Base-by-base conservation (phyloP, 2,888 invertebrate species). In the Diploptera punctata region DNA sequence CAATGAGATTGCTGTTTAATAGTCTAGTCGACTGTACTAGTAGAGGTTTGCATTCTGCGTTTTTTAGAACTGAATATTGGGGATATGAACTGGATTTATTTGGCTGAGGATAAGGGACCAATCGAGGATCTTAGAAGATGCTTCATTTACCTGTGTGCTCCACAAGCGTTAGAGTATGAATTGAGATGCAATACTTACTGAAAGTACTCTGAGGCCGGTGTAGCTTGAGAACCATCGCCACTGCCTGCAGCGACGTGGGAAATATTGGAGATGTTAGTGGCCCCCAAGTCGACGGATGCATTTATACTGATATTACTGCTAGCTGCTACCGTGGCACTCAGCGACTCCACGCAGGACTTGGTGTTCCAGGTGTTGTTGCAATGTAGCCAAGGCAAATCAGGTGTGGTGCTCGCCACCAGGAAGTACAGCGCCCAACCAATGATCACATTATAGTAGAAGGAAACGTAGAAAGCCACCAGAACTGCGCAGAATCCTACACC, bases 371-470 rank as follows among this genome's bases (percentile, higher is more conserved):
- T 84, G 83, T 94, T 92, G 81, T 92, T 90, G 80, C 94, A 94
- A 77, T 90, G 89, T 70, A 92, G 84, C 94, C 94, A 94, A 1
- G 94, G 94, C 31, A 94, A 84, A 78, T 91, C 89, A 0, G 87
- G 85, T 54, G 89, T 86, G 78, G 87, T 83, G 47, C 93, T 93
- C 18, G 91, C 90, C 76, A 91, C 87, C 77, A 94, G 86, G 84
- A 93, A 94, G 85, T 92, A 93, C 76, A 94, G 84, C 2, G 93
- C 89, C 94, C 94, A 94, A 62, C 89, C 93, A 78, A 94, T 93
- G 78, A 94, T 93, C 70, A 94, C 93, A 83, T 94, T 94, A 84
- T 93, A 93, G 82, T 93, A 93, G 82, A 92, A 93, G 0, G 92
- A 92, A 16, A 93, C 91, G 83, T 91, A 92, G 83, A 92, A 93